phyloP scores from a whole-genome alignment of 2,113 vertebrate genomes.

The Vulpes ferrilata region DNA sequence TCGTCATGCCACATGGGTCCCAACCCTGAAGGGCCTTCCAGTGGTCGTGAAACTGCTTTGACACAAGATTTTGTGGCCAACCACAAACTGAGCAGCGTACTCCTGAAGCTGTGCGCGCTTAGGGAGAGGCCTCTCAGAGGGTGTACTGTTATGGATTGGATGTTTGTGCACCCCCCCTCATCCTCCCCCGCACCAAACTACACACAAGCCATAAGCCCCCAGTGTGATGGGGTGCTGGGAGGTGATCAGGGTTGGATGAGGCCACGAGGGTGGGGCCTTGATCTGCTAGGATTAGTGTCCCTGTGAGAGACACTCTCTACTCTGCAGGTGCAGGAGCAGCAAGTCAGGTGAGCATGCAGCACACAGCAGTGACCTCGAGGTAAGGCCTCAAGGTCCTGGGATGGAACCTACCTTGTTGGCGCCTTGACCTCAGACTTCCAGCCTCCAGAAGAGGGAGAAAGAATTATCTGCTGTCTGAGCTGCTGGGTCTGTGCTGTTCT shows the following conservation, averaged over 20 bases:
- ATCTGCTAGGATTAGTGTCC: background rate
- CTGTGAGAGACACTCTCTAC: background rate
- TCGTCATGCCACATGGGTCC: background rate
- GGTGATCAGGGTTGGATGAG: background rate
- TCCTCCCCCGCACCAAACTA: background rate
- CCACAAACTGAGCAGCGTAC: background rate
- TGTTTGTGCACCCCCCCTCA: no score
- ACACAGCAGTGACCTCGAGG: background rate
- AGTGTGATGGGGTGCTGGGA: background rate
- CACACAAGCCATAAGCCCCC: background rate
- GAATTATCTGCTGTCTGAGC: background rate
- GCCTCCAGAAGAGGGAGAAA: background rate
- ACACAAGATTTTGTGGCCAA: no score
- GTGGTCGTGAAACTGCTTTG: rapidly evolving
- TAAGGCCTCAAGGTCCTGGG: background rate
- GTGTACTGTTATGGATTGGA: no score
- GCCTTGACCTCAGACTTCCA: background rate
- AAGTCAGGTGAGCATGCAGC: background rate
- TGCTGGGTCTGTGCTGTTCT: no score
- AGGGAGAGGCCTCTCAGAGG: background rate
- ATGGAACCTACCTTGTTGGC: background rate
- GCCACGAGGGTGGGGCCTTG: background rate
- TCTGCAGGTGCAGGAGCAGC: background rate
- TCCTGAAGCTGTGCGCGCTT: background rate
- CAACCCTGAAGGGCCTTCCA: no score